Conservation (phyloP, 2,113 vertebrate species). For the Albula goreensis region DNA sequence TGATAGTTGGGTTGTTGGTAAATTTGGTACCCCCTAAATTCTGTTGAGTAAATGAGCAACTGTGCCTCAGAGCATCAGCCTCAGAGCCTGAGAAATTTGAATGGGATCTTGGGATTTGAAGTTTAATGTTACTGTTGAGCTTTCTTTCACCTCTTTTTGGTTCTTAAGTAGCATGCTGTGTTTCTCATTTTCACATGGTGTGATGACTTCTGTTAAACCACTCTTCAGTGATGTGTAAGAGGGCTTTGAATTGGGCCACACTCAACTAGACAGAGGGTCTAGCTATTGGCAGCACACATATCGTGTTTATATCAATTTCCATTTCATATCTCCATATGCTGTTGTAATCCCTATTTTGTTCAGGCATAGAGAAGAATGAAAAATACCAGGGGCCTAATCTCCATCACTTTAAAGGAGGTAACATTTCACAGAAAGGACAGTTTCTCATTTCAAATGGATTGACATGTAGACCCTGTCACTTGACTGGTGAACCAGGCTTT, state of each 20-base stretch:
- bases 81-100: background rate
- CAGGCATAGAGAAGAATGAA: background rate
- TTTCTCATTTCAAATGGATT: background rate
- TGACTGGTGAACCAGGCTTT: background rate
- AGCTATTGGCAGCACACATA: background rate
- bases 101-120: background rate
- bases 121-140: background rate
- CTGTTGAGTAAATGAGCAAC: background rate
- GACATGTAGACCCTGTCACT: background rate
- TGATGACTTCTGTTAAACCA: background rate
- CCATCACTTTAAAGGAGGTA: background rate
- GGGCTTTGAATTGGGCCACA: background rate
- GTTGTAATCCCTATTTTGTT: background rate
- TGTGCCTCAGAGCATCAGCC: background rate
- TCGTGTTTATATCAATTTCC: conserved; percentile 1
- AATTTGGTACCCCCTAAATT: background rate
- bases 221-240: background rate
- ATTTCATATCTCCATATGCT: background rate
- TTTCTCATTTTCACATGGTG: background rate
- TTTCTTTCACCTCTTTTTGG: background rate
- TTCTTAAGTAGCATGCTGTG: background rate
- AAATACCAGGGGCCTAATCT: background rate
- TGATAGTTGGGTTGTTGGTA: background rate
- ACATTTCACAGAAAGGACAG: background rate
- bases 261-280: background rate